These are phyloP conservation scores for Eretmocerus hayati DNA, from an alignment of 2,888 invertebrate species.

Conservation along the genomic window DNA sequence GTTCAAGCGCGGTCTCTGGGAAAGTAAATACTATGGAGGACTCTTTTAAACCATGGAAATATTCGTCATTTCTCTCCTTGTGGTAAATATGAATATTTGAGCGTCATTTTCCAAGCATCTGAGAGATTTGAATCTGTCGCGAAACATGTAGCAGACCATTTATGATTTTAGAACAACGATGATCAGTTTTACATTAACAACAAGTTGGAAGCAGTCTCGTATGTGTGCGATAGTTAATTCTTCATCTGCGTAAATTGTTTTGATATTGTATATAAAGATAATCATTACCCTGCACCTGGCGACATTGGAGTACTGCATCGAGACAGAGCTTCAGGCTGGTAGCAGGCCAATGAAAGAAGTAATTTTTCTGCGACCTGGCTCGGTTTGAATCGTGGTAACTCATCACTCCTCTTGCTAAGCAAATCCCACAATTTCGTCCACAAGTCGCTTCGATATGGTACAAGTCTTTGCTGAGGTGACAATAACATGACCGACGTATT, in stretches of 20 bases:
- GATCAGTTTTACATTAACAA: no score
- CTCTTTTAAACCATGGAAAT: no score
- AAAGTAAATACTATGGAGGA: no score
- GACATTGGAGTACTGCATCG: conserved; percentile 80
- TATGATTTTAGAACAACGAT: neutral
- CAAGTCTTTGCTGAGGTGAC: conserved; percentile 74
- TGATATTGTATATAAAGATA: neutral
- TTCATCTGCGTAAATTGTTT: no score
- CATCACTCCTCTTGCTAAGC: conserved; percentile 56
- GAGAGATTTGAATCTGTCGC: neutral
- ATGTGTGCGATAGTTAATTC: no score
- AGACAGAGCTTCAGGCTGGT: conserved; percentile 80
- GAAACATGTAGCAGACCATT: neutral
- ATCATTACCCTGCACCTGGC: conserved; percentile 55
- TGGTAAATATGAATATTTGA: no score
- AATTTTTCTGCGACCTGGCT: conserved; percentile 70
- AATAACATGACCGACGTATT: conserved; percentile 77
- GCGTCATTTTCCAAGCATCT: neutral
- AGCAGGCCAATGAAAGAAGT: conserved; percentile 72
- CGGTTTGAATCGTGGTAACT: conserved; percentile 59
- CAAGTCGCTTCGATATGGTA: conserved; percentile 74
- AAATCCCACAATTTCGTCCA: conserved; percentile 79
- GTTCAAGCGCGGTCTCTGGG: no score
- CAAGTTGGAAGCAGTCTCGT: no score
- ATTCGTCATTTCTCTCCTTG: no score